Evolutionary conservation across 2,797 vertebrate genomes (phyloP).

Genomic region (Acrocephalus scirpaceus): DNA sequence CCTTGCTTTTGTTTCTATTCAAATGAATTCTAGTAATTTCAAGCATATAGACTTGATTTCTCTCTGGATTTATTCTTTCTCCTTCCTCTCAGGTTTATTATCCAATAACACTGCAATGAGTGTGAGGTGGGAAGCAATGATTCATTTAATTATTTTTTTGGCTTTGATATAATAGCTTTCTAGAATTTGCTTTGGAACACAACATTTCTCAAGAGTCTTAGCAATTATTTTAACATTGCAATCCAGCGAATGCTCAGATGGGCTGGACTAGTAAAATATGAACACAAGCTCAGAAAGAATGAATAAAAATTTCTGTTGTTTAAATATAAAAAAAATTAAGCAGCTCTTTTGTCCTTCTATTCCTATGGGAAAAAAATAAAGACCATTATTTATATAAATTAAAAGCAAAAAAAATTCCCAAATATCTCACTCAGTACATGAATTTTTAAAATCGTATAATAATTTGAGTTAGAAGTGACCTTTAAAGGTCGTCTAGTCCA

Average conservation of each 20-base stretch:
- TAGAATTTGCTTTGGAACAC: background rate
- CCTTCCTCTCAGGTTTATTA: background rate
- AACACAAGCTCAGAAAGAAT: background rate
- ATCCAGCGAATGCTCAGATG: background rate
- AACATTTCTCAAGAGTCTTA: background rate
- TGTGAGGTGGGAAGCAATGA: background rate
- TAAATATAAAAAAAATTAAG: background rate
- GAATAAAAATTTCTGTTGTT: background rate
- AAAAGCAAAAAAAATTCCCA: background rate
- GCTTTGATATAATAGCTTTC: background rate
- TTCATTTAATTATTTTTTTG: slow-evolving; percentile 32
- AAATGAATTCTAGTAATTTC: background rate
- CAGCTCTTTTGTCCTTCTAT: background rate
- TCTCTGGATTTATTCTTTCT: background rate
- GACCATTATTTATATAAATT: background rate
- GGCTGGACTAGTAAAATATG: background rate
- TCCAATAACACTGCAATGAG: background rate
- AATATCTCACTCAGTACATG: background rate
- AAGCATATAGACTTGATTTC: background rate
- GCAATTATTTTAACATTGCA: background rate
- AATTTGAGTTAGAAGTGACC: background rate
- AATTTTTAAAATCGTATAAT: background rate
- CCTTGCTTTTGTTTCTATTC: background rate
- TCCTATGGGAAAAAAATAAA: background rate
- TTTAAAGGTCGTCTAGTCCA: background rate